Evolutionary conservation across 2,113 vertebrate species (phyloP), one percentile per base, ranked within the genome.

Genomic region (Microcebus tavaratra): DNA sequence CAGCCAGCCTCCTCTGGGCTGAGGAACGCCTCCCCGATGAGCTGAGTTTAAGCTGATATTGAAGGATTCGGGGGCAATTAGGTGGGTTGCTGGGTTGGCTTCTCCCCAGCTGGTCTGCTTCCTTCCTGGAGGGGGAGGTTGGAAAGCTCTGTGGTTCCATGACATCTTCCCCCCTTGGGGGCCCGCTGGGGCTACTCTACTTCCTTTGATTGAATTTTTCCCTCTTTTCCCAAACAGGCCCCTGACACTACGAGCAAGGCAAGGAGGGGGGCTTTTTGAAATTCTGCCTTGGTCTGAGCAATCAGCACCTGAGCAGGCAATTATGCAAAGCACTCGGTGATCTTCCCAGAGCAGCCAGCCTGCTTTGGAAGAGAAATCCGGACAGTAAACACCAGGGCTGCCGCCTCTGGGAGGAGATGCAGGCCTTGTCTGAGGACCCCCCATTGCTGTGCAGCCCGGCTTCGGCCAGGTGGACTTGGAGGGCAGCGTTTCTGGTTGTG

Each of bases 271-370:
- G 36, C 13, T 72, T 1, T 39, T 3, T 73, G 92, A 96, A 70
- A 85, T 42, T 80, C 92, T 5, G 13, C 25, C 3, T 10, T 31
- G 6, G 3, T 63, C 68, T 93, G 20, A 95, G 82, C 79, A 88
- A 14, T 90, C 84, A 67, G 83, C 94, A 83, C 75, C 94, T 59
- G 11, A 83, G 92, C 61, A 95, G 48, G 34, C 61, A 96, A 50
- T 97, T 90, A 75, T 65, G 75, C 85, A 94, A 84, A 96, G 75
- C 8, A 36, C 93, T 55, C 8, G 4, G 92, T 93, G 94, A 59
- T 67, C 92, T 84, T 95, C 92, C 88, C 67, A 50, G 65, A 96
- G 68, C 55, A 82, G 65, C 75, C 27, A 48, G 97, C 72, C 70
- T 79, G 34, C 84, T 97, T 94, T 31, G 45, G 53, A 88, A 89